phyloP scores from a whole-genome alignment of 2,797 vertebrate species.

The Siniperca scherzeri region DNA sequence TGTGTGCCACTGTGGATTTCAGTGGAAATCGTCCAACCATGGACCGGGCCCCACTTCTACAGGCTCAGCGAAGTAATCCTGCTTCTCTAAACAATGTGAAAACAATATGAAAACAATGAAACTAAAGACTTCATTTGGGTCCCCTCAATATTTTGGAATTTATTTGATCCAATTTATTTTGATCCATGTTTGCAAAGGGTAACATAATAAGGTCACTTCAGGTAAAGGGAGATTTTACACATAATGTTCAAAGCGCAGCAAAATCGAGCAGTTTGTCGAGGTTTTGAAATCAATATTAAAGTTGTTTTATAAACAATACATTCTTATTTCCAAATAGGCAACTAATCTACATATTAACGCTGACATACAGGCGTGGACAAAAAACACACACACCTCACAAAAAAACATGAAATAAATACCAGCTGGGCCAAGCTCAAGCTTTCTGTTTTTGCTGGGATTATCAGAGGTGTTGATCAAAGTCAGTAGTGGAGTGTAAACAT shows the following conservation, averaged over 20 bases:
- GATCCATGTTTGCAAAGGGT: slow-evolving; percentile 6
- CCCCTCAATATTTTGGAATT: slow-evolving; percentile 2
- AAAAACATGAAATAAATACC: not conserved
- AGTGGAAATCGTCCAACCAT: slow-evolving; percentile 53
- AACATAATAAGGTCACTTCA: not conserved
- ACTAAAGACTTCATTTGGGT: slow-evolving; percentile 6
- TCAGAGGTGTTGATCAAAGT: not conserved
- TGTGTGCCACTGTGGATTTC: slow-evolving; percentile 61
- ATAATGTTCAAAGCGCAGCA: not conserved
- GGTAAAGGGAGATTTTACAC: not conserved
- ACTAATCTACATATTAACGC: not conserved
- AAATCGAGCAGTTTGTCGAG: not conserved
- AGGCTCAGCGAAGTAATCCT: slow-evolving; percentile 67
- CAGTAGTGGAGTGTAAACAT: not conserved
- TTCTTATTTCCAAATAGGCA: slow-evolving; percentile 5
- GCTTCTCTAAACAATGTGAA: slow-evolving; percentile 29
- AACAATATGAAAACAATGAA: slow-evolving; percentile 35
- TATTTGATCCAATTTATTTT: not conserved
- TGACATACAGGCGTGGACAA: too few species aligned
- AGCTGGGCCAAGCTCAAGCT: not conserved
- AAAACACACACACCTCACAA: too few species aligned
- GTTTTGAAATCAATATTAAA: not conserved
- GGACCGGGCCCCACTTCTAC: slow-evolving; percentile 17
- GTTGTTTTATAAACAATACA: not conserved
- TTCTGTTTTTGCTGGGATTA: not conserved